Conservation (phyloP, 92 coral and sea anemone genomes). For the Ricordea florida region DNA sequence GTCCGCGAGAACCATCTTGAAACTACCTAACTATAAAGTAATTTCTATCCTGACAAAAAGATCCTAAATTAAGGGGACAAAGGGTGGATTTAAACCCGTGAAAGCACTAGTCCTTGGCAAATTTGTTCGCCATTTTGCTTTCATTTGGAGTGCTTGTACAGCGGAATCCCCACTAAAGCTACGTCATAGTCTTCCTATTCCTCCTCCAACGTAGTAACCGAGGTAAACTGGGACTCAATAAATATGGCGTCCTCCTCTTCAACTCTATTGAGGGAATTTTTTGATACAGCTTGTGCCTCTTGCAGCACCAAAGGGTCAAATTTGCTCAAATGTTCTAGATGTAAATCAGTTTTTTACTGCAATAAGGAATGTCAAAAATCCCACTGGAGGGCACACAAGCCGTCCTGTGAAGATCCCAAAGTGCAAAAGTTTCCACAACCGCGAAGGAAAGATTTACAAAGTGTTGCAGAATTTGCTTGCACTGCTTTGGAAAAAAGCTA, state of each 20-base stretch:
- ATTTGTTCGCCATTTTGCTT: constrained; percentile 42
- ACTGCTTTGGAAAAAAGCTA: constrained; percentile 39
- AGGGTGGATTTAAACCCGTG: not conserved
- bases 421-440: constrained; percentile 40
- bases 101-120: too few species aligned
- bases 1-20: constrained; percentile 98
- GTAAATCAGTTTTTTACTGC: constrained; percentile 70
- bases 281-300: constrained; percentile 74
- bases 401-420: constrained; percentile 17
- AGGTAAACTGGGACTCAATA: not conserved
- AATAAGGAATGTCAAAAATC: constrained; percentile 75
- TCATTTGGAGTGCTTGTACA: constrained; percentile 35
- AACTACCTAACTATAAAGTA: not conserved
- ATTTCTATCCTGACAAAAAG: not conserved
- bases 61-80: not conserved
- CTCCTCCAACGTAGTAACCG: not conserved
- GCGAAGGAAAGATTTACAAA: constrained; percentile 23
- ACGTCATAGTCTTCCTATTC: constrained; percentile 58
- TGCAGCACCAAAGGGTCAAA: constrained; percentile 47
- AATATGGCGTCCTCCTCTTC: constrained; percentile 33
- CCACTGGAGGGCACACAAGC: constrained; percentile 83
- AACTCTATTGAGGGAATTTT: too few species aligned
- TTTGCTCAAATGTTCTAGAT: constrained; percentile 73
- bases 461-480: constrained; percentile 60
- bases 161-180: constrained; percentile 57